These are phyloP conservation scores for Nomada lathburiana DNA, from an alignment of 2,888 invertebrate genomes.

Conservation along the genomic window DNA sequence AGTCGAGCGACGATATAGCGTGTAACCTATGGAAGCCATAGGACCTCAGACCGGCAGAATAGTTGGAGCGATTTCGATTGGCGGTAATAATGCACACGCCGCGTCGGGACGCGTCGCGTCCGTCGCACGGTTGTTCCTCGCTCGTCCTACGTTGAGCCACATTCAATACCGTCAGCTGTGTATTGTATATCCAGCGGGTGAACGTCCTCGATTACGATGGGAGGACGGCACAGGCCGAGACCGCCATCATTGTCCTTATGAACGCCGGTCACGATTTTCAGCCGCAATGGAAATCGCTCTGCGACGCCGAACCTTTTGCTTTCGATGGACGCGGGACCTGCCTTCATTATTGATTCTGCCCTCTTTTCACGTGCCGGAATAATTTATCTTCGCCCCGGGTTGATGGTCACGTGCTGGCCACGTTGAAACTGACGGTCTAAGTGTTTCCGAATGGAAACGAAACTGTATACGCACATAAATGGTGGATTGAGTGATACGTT, in stretches of 20 bases:
- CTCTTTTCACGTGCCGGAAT: slow-evolving; percentile 42
- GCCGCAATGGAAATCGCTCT: slow-evolving; percentile 60
- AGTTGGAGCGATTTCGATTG: too few relatives aligned
- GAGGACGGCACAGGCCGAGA: slow-evolving; percentile 12
- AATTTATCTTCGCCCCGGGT: slow-evolving; percentile 39
- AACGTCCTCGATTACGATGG: slow-evolving; percentile 48
- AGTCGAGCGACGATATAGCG: slow-evolving; percentile 50
- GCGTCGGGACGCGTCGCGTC: neutral
- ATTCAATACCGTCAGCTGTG: slow-evolving; percentile 48
- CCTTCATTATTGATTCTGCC: slow-evolving; percentile 46
- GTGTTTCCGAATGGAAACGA: slow-evolving; percentile 27
- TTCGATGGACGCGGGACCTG: neutral
- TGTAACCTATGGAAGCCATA: slow-evolving; percentile 64
- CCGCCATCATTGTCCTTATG: slow-evolving; percentile 42
- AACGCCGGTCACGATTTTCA: slow-evolving; percentile 56
- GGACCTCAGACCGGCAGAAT: too few relatives aligned
- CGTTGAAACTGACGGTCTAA: slow-evolving; percentile 23
- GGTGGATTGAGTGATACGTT: too few relatives aligned
- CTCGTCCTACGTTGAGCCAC: slow-evolving; percentile 44
- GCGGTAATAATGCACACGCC: slow-evolving; percentile 52
- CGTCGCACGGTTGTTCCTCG: slow-evolving; percentile 30
- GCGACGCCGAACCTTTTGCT: slow-evolving; percentile 31
- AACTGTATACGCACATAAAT: neutral
- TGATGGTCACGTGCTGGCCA: slow-evolving; percentile 17
- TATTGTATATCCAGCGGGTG: slow-evolving; percentile 40